Evolutionary conservation across 1,140 invertebrate species (phyloP).

Genomic region (Drosophila ogumai): DNA sequence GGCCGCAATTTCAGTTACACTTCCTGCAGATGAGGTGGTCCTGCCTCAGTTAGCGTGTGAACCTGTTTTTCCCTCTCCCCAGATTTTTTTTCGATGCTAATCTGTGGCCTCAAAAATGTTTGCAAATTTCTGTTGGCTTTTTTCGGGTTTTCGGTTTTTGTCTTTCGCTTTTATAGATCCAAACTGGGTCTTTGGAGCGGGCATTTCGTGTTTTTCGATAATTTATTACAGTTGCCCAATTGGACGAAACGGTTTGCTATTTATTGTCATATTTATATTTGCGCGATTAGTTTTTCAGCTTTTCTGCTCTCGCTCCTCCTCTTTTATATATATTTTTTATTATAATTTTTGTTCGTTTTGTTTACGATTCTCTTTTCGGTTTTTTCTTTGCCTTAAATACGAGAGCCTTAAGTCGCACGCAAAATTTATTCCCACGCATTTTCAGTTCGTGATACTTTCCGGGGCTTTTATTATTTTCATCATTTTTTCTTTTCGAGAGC

Average conservation of each 20-base stretch:
- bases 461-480: slow-evolving; percentile 46
- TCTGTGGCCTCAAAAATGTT: slow-evolving; percentile 67
- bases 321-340: slow-evolving; percentile 6
- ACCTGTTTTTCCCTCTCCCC: slow-evolving; percentile 63
- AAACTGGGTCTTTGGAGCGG: slow-evolving; percentile 66
- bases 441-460: slow-evolving; percentile 70
- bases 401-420: slow-evolving; percentile 64
- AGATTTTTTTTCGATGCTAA: slow-evolving; percentile 67
- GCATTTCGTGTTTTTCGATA: slow-evolving; percentile 81
- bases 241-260: slow-evolving; percentile 53
- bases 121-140: slow-evolving; percentile 41
- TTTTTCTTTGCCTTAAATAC: slow-evolving; percentile 41
- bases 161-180: slow-evolving; percentile 62
- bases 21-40: slow-evolving; percentile 67
- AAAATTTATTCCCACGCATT: slow-evolving; percentile 80
- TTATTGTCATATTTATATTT: slow-evolving; percentile 79
- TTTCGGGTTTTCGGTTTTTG: slow-evolving; percentile 35
- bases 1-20: slow-evolving; percentile 56
- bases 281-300: slow-evolving; percentile 72
- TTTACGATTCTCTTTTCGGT: slow-evolving; percentile 44
- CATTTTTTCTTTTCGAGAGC: slow-evolving; percentile 40
- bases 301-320: slow-evolving; percentile 42
- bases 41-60: slow-evolving; percentile 70
- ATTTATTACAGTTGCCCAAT: slow-evolving; percentile 83
- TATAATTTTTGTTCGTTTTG: slow-evolving; percentile 40